phyloP scores from a whole-genome alignment of 2,797 vertebrate species.

The Mus caroli region DNA sequence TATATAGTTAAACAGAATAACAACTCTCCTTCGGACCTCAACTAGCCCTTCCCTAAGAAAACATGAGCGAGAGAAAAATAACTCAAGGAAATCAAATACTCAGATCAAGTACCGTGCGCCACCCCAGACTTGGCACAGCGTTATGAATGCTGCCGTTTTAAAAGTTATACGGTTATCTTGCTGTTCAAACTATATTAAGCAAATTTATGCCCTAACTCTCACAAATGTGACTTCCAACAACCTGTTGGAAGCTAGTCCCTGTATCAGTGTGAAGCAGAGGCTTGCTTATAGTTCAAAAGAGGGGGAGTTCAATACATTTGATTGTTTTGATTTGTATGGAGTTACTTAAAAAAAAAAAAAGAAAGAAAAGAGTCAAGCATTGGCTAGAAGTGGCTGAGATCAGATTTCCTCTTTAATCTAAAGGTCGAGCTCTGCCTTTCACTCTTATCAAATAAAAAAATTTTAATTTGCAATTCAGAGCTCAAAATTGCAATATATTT shows the following conservation, averaged over 20 bases:
- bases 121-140: slow-evolving; percentile 67
- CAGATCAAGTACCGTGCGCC: slow-evolving; percentile 26
- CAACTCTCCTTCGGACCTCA: slow-evolving; percentile 76
- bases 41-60: slow-evolving; percentile 74
- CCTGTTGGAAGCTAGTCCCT: slow-evolving; percentile 43
- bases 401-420: slow-evolving; percentile 77
- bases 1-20: slow-evolving; percentile 81
- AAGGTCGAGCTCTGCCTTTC: slow-evolving; percentile 65
- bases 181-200: slow-evolving; percentile 74
- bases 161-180: slow-evolving; percentile 72
- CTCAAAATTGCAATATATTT: slow-evolving; percentile 72
- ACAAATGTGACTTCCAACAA: slow-evolving; percentile 72
- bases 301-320: slow-evolving; percentile 34
- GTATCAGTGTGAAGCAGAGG: background rate
- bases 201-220: slow-evolving; percentile 43
- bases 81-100: slow-evolving; percentile 81
- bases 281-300: slow-evolving; percentile 1
- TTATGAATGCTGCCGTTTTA: slow-evolving; percentile 26
- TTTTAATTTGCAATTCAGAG: slow-evolving; percentile 74
- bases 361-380: slow-evolving; percentile 40
- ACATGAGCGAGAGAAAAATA: slow-evolving; percentile 72
- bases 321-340: slow-evolving; percentile 71
- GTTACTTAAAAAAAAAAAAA: slow-evolving; percentile 46
- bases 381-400: slow-evolving; percentile 68
- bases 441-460: slow-evolving; percentile 74